A percentile compares a stretch with the other conserved stretches of the same genome.
Conservation (phyloP, 2,888 invertebrate genomes). For the Callimorpha dominula region DNA sequence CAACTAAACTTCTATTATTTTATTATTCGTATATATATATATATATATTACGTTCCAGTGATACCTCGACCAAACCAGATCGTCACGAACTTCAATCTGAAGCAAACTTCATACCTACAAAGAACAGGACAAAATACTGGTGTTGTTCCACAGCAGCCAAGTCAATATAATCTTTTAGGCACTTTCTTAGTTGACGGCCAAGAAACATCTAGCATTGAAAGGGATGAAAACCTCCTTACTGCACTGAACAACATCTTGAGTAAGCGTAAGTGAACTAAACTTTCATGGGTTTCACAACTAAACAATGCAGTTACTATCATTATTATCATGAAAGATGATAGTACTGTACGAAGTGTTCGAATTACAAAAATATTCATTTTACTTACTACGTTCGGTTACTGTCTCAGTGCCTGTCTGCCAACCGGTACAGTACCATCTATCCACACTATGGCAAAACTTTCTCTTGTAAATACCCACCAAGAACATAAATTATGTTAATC, state of each 20-base stretch:
- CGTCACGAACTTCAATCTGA: constrained; percentile 1
- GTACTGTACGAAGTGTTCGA: too few relatives aligned
- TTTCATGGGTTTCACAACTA: too few relatives aligned
- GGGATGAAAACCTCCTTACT: background rate
- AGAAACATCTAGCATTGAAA: background rate
- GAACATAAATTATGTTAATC: too few relatives aligned
- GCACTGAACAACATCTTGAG: background rate
- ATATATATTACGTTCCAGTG: background rate
- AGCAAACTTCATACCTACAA: background rate
- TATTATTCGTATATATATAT: background rate
- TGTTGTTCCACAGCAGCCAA: background rate
- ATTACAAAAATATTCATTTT: too few relatives aligned
- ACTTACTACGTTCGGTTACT: too few relatives aligned
- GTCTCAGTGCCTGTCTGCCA: too few relatives aligned
- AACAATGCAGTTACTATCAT: too few relatives aligned
- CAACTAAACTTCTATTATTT: too few relatives aligned
- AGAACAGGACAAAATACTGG: background rate
- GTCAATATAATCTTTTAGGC: background rate
- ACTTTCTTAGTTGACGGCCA: background rate
- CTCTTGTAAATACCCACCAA: too few relatives aligned
- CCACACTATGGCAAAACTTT: too few relatives aligned
- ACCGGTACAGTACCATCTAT: too few relatives aligned
- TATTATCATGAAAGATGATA: too few relatives aligned
- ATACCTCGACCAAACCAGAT: background rate
- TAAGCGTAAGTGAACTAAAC: constrained; percentile 1